These are phyloP conservation scores for Okapia johnstoni DNA, from an alignment of 2,113 vertebrate species.

Conservation along the genomic window DNA sequence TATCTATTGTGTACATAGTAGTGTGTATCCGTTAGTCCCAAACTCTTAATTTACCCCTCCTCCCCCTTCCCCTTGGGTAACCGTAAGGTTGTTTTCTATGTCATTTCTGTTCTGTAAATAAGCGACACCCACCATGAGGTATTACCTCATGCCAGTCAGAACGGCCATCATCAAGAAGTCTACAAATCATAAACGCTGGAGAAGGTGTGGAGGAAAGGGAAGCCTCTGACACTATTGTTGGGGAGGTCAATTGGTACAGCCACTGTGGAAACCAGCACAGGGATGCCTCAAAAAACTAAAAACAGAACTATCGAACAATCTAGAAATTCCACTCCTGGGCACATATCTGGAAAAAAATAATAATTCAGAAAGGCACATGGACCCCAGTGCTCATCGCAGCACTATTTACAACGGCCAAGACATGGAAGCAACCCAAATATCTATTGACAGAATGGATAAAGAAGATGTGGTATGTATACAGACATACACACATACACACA, in stretches of 20 bases:
- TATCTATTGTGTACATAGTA: neutral
- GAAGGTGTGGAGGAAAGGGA: neutral
- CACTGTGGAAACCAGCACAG: accelerated
- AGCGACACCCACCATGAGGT: neutral
- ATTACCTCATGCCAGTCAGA: neutral
- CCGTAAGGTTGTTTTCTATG: neutral
- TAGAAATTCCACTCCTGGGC: neutral
- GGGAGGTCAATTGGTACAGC: neutral
- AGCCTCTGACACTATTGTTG: neutral
- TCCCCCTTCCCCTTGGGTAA: neutral
- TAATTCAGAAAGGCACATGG: neutral
- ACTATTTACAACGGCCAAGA: accelerated
- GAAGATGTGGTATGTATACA: neutral
- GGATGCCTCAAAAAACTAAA: neutral
- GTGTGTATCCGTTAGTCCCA: neutral
- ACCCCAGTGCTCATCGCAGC: neutral
- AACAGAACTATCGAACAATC: neutral
- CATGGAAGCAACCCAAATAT: neutral
- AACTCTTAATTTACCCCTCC: neutral
- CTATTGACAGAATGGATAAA: neutral
- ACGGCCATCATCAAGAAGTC: neutral
- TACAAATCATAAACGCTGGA: neutral
- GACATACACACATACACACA: neutral
- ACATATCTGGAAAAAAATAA: neutral
- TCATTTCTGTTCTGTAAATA: neutral